Evolutionary conservation across 2,113 vertebrate genomes (phyloP).

Genomic region (Balaenoptera acutorostrata): DNA sequence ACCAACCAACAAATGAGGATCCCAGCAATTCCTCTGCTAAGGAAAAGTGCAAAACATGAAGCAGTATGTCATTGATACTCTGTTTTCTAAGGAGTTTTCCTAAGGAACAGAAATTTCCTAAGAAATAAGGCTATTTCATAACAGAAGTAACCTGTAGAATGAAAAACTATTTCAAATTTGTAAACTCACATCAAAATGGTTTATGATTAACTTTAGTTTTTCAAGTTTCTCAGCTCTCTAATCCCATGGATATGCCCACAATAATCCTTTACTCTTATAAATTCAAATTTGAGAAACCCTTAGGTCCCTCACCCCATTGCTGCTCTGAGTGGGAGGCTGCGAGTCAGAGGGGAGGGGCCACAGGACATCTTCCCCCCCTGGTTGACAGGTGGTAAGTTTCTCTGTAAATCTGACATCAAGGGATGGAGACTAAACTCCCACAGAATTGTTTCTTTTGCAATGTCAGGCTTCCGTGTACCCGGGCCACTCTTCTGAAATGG

Average conservation of each 20-base stretch:
- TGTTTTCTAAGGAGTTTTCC: not conserved
- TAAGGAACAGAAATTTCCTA: not conserved
- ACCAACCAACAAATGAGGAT: not conserved
- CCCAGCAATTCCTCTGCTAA: not conserved
- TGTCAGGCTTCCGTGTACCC: not conserved
- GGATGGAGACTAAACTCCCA: not conserved
- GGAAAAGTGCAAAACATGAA: not conserved
- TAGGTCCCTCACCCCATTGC: fast-evolving
- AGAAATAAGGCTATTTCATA: not conserved
- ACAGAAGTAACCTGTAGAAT: not conserved
- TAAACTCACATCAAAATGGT: not conserved
- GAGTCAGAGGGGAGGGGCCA: not conserved
- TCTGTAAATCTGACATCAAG: not conserved
- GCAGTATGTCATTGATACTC: not conserved
- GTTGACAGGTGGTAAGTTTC: not conserved
- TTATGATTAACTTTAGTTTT: not conserved
- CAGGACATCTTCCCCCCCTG: not conserved
- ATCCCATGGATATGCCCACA: not conserved
- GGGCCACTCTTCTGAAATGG: not conserved
- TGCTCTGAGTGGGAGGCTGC: not conserved
- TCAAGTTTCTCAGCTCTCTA: not conserved
- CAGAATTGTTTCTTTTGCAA: not conserved
- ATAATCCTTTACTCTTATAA: not conserved
- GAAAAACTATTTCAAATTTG: not conserved
- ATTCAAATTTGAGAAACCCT: not conserved